Evolutionary conservation across 2,888 invertebrate species (phyloP).

Genomic region (Eucriotettix oculatus): DNA sequence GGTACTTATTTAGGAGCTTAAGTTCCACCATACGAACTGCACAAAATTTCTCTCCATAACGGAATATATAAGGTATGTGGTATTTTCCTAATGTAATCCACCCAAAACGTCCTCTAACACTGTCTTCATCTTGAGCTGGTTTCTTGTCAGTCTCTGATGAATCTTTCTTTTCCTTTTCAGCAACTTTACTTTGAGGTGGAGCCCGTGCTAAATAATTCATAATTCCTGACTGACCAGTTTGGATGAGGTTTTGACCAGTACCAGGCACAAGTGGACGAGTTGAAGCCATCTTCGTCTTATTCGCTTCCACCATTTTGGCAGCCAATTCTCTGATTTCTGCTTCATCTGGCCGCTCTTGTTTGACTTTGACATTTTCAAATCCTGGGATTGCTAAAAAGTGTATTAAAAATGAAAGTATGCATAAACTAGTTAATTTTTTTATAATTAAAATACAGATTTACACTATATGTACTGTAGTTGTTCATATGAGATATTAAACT

Average conservation of each 20-base stretch:
- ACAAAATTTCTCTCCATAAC: constrained; percentile 71
- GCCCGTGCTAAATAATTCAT: constrained; percentile 6
- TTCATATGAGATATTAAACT: too few species aligned
- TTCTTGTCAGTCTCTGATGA: constrained; percentile 20
- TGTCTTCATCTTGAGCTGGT: constrained; percentile 22
- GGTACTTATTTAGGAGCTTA: constrained; percentile 75
- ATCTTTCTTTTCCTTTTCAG: constrained; percentile 15
- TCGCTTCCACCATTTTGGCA: constrained; percentile 71
- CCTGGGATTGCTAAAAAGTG: neutral
- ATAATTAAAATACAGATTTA: too few species aligned
- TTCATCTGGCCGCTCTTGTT: constrained; percentile 65
- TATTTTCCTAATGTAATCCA: constrained; percentile 78
- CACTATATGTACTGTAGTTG: too few species aligned
- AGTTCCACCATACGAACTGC: constrained; percentile 89
- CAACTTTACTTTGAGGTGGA: neutral
- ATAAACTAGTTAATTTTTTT: too few species aligned
- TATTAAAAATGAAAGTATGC: too few species aligned
- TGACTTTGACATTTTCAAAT: constrained; percentile 32
- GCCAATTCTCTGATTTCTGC: constrained; percentile 76
- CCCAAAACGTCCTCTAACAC: constrained; percentile 49
- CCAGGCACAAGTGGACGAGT: neutral
- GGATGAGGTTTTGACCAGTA: constrained; percentile 7
- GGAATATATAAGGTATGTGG: constrained; percentile 75
- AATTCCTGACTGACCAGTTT: constrained; percentile 14
- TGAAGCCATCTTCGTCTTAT: constrained; percentile 43